Conservation (phyloP, 2,113 vertebrate genomes). For the Xiphophorus couchianus region DNA sequence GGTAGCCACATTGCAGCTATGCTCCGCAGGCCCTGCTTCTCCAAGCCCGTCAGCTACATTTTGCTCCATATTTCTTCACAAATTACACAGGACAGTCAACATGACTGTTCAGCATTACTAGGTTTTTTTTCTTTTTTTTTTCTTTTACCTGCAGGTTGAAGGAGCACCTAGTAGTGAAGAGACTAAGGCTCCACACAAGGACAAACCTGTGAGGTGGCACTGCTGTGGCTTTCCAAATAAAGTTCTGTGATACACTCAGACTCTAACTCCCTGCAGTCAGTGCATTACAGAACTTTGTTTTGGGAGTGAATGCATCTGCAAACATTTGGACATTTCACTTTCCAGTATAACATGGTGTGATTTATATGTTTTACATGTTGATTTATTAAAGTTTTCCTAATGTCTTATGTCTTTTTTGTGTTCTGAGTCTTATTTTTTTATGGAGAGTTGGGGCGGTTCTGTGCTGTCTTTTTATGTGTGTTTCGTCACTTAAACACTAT, state of each 20-base stretch:
- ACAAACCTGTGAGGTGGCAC: slow-evolving; percentile 75
- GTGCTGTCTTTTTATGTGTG: not conserved
- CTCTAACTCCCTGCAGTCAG: slow-evolving; percentile 84
- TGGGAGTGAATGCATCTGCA: slow-evolving; percentile 78
- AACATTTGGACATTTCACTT: slow-evolving; percentile 62
- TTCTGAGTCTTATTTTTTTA: slow-evolving; percentile 1
- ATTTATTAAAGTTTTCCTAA: slow-evolving; percentile 56
- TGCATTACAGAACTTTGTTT: slow-evolving; percentile 90
- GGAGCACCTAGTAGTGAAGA: slow-evolving; percentile 54
- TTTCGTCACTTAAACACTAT: not conserved
- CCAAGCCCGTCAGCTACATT: slow-evolving; percentile 9
- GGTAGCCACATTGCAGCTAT: slow-evolving; percentile 33
- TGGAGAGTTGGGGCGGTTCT: not conserved
- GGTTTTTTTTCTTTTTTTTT: slow-evolving; percentile 42
- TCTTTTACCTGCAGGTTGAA: slow-evolving; percentile 64
- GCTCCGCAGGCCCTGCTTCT: slow-evolving; percentile 35
- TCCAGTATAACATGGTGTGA: slow-evolving; percentile 6
- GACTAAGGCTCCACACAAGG: slow-evolving; percentile 63
- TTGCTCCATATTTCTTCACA: not conserved
- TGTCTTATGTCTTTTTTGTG: slow-evolving; percentile 17
- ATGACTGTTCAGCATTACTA: slow-evolving; percentile 31
- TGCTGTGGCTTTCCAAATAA: slow-evolving; percentile 84
- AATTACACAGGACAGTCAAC: slow-evolving; percentile 16
- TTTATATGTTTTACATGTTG: slow-evolving; percentile 6
- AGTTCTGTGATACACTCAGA: slow-evolving; percentile 88